Conservation (phyloP, 2,888 invertebrate species). For the Cephus runcator region DNA sequence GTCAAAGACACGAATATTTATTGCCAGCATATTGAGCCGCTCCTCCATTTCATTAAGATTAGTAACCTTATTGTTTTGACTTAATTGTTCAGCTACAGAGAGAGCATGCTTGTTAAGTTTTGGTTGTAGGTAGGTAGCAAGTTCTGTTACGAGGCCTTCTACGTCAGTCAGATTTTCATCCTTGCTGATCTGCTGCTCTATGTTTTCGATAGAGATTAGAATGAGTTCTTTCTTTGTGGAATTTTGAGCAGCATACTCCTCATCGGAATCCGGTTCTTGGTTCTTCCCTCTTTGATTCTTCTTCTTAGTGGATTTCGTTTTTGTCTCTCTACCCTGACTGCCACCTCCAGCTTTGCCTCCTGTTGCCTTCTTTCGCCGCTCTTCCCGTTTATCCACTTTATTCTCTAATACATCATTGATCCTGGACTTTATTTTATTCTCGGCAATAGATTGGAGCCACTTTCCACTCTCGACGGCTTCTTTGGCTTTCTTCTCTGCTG, state of each 20-base stretch:
- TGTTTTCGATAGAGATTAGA: conserved; percentile 75
- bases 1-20: conserved; percentile 82
- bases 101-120: conserved; percentile 77
- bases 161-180: conserved; percentile 71
- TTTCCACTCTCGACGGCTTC: conserved; percentile 76
- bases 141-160: conserved; percentile 76
- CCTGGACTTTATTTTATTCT: conserved; percentile 70
- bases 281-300: conserved; percentile 71
- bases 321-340: conserved; percentile 92
- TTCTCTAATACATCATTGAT: conserved; percentile 54
- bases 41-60: conserved; percentile 71
- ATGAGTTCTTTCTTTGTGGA: conserved; percentile 70
- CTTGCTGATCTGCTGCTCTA: conserved; percentile 72
- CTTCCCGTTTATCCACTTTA: conserved; percentile 83
- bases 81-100: conserved; percentile 77
- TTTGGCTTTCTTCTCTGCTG: conserved; percentile 76
- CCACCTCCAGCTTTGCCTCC: conserved; percentile 92
- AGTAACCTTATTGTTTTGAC: conserved; percentile 71
- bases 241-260: conserved; percentile 66
- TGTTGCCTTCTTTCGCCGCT: conserved; percentile 87
- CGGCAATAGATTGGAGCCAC: conserved; percentile 76
- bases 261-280: conserved; percentile 75
- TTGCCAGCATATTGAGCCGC: conserved; percentile 79
- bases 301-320: conserved; percentile 93
- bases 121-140: conserved; percentile 78